These are phyloP conservation scores for Bubalus kerabau DNA, from an alignment of 2,113 vertebrate species.

Conservation along the genomic window DNA sequence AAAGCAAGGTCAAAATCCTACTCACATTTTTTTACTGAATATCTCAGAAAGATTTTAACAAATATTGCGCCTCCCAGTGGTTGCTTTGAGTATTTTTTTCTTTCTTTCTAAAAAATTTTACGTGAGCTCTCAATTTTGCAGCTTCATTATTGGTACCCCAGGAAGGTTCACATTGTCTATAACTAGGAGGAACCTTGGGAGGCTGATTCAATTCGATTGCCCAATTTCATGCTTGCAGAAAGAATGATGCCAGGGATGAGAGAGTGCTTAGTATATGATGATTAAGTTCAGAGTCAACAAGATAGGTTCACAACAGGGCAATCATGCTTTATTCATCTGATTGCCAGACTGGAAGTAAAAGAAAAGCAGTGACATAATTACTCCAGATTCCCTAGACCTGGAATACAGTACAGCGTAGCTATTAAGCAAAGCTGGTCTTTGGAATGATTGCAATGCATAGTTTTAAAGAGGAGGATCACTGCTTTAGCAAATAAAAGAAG, in stretches of 20 bases:
- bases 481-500: background rate
- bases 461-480: background rate
- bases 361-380: conserved; percentile 26
- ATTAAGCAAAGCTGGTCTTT: background rate
- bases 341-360: conserved; percentile 37
- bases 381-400: conserved; percentile 20
- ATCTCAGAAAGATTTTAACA: conserved; percentile 11
- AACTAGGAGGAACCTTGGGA: background rate
- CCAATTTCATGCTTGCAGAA: background rate
- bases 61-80: conserved; percentile 7
- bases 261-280: background rate
- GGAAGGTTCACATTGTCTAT: background rate
- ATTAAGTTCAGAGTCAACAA: conserved; percentile 22
- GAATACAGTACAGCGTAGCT: background rate
- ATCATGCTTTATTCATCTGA: background rate
- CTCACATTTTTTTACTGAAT: background rate
- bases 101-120: background rate
- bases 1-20: background rate
- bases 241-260: background rate
- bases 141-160: background rate
- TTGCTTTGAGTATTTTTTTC: background rate
- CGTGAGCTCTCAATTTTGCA: background rate
- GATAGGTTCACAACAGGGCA: conserved; percentile 41
- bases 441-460: background rate
- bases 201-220: background rate